These are phyloP conservation scores for Hypotaenidia philippensis DNA, from an alignment of 2,797 vertebrate genomes.

Conservation along the genomic window DNA sequence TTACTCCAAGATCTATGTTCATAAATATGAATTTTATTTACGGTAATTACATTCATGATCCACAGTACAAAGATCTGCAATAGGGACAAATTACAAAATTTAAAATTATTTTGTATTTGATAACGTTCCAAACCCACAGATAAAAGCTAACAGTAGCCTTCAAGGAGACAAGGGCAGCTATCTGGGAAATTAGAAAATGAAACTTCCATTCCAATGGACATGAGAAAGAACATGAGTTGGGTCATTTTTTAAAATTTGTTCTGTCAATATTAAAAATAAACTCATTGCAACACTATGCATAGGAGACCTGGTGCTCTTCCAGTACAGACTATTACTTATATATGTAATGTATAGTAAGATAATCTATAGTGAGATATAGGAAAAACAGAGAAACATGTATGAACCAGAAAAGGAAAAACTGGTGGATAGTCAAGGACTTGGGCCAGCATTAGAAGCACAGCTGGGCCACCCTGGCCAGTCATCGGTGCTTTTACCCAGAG, in stretches of 20 bases:
- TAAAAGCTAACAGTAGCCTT: conserved; percentile 40
- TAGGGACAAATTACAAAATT: conserved; percentile 67
- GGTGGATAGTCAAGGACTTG: not conserved
- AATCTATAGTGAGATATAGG: not conserved
- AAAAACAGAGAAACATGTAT: not conserved
- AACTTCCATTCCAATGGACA: conserved; percentile 13
- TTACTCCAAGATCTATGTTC: conserved; percentile 72
- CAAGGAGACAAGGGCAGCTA: conserved; percentile 37
- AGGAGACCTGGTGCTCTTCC: not conserved
- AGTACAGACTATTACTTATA: not conserved
- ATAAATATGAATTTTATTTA: conserved; percentile 81
- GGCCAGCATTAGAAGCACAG: not conserved
- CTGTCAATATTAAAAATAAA: conserved; percentile 26
- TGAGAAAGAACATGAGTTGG: not conserved
- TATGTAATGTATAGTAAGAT: not conserved
- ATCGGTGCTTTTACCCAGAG: fast-evolving
- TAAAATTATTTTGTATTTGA: conserved; percentile 69
- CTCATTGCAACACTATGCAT: not conserved
- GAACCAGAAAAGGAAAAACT: not conserved
- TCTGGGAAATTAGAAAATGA: conserved; percentile 29
- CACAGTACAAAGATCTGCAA: conserved; percentile 65
- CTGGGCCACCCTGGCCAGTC: not conserved
- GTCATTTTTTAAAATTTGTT: not conserved
- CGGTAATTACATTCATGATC: conserved; percentile 73
- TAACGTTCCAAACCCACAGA: conserved; percentile 58